phyloP scores from a whole-genome alignment of 2,888 invertebrate genomes.

The Volucella inanis region DNA sequence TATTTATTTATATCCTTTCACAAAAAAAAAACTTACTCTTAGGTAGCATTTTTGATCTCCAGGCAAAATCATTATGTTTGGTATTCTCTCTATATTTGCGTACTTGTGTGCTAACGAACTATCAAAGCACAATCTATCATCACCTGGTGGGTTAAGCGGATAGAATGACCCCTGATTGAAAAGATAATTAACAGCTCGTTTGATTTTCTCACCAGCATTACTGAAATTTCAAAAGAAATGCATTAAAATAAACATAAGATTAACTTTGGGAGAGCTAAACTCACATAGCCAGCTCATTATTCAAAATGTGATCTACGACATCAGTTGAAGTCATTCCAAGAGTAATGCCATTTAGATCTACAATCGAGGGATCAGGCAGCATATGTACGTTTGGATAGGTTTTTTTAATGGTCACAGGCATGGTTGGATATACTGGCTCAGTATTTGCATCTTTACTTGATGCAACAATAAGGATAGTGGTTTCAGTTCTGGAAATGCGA shows the following conservation, averaged over 20 bases:
- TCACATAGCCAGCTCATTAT: constrained; percentile 90
- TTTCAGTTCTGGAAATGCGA: constrained; percentile 84
- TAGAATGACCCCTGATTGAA: constrained; percentile 91
- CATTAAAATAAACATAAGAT: neutral
- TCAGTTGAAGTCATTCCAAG: constrained; percentile 93
- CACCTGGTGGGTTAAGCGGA: constrained; percentile 90
- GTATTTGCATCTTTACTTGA: constrained; percentile 91
- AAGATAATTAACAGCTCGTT: constrained; percentile 89
- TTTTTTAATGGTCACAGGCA: constrained; percentile 86
- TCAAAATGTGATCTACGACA: constrained; percentile 91
- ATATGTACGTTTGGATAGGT: constrained; percentile 87
- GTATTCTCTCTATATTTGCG: constrained; percentile 88
- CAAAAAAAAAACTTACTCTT: constrained; percentile 85
- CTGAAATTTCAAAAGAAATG: constrained; percentile 76
- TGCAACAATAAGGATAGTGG: constrained; percentile 89
- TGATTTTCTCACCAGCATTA: constrained; percentile 87
- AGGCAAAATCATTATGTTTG: constrained; percentile 92
- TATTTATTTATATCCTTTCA: neutral
- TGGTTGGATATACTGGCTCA: constrained; percentile 92
- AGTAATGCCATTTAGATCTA: constrained; percentile 90
- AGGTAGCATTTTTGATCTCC: constrained; percentile 93
- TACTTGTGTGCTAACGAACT: constrained; percentile 88
- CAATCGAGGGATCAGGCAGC: constrained; percentile 91
- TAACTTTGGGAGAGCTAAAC: constrained; percentile 75
- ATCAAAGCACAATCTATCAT: constrained; percentile 87